Evolutionary conservation across 2,888 invertebrate species (phyloP).

Genomic region (Cephonodes hylas): DNA sequence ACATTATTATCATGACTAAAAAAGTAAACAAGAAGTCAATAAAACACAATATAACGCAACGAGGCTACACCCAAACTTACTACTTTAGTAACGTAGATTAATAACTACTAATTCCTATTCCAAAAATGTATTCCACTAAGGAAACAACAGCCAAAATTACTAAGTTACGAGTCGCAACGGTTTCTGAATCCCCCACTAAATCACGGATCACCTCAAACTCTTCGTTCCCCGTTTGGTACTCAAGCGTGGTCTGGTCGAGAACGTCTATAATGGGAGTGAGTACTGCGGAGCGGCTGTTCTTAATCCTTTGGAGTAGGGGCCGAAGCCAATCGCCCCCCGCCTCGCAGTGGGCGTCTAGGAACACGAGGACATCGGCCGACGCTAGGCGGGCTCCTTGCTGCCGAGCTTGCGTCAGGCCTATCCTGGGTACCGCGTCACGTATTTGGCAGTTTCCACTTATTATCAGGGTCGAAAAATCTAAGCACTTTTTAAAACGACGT

Average conservation of each 20-base stretch:
- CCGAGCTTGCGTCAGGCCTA: conserved; percentile 90
- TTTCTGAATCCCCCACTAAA: background rate
- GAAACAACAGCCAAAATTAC: no score
- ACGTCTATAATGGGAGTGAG: conserved; percentile 96
- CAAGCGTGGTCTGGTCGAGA: conserved; percentile 86
- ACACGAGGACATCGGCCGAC: conserved; percentile 87
- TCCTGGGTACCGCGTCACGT: conserved; percentile 71
- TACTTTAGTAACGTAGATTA: no score
- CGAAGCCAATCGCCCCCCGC: conserved; percentile 89
- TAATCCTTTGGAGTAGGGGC: conserved; percentile 92
- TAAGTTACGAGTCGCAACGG: no score
- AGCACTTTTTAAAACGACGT: no score
- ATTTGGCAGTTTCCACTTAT: background rate
- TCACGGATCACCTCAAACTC: conserved; percentile 45
- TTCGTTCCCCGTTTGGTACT: conserved; percentile 27
- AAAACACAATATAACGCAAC: no score
- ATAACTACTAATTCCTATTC: no score
- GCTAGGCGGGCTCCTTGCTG: conserved; percentile 89
- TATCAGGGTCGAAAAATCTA: no score
- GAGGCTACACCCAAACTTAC: no score
- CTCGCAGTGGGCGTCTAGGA: conserved; percentile 95
- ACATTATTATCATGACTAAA: background rate
- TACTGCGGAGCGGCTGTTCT: conserved; percentile 84
- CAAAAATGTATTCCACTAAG: no score
- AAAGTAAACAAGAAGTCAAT: background rate